These are phyloP conservation scores for Istiophorus platypterus DNA, from an alignment of 2,113 vertebrate genomes.

Conservation along the genomic window DNA sequence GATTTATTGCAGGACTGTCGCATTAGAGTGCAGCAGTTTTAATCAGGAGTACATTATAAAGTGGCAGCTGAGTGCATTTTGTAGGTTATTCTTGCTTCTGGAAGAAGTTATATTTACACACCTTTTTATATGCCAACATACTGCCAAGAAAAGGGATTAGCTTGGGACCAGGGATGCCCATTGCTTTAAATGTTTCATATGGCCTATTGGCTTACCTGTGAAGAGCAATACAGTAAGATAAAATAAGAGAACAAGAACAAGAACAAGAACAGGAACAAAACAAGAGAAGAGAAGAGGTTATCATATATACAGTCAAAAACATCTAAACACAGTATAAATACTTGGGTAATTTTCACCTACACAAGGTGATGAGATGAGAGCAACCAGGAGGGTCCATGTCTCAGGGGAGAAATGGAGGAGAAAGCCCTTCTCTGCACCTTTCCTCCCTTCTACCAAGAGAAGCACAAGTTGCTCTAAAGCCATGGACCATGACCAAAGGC, in stretches of 20 bases:
- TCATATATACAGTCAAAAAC: background rate
- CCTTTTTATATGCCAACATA: slow-evolving; percentile 68
- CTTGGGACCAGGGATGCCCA: slow-evolving; percentile 84
- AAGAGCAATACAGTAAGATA: background rate
- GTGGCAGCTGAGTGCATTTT: background rate
- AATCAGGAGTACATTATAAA: too few relatives aligned
- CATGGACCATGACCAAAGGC: fast-evolving
- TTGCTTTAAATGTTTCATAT: slow-evolving; percentile 81
- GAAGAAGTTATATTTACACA: slow-evolving; percentile 15
- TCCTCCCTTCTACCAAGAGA: background rate
- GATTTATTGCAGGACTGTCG: too few relatives aligned
- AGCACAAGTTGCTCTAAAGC: background rate
- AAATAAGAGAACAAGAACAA: too few relatives aligned
- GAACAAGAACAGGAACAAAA: too few relatives aligned
- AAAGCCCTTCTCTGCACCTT: slow-evolving; percentile 42
- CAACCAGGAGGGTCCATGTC: slow-evolving; percentile 76
- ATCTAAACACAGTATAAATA: slow-evolving; percentile 4
- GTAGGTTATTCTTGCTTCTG: background rate
- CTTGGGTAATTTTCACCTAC: slow-evolving; percentile 69
- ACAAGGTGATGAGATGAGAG: slow-evolving; percentile 69
- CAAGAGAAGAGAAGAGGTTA: background rate
- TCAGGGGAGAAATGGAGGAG: slow-evolving; percentile 58
- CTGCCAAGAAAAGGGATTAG: slow-evolving; percentile 71
- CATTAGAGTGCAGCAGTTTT: too few relatives aligned
- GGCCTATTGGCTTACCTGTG: slow-evolving; percentile 73